Evolutionary conservation across 2,113 vertebrate species (phyloP), one percentile per base, ranked within the genome.

Genomic region (Hirundichthys speculiger): DNA sequence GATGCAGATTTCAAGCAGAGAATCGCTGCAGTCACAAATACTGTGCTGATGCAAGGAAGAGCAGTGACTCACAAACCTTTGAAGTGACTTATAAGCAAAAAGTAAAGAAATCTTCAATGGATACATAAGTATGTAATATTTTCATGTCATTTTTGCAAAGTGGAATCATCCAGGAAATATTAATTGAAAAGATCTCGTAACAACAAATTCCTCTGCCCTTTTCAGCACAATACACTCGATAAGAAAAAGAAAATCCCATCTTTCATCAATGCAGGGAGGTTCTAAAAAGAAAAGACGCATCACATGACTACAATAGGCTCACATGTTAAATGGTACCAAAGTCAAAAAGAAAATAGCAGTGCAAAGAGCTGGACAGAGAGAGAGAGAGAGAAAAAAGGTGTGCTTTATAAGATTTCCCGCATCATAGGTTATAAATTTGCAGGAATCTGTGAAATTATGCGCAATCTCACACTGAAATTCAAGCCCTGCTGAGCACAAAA

Each of bases 291-390:
- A 83, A 77, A 71, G 73, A 75, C 41, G 6, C 54, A 59, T 77
- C 73, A 77, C 20, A 38, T 77, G 75, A 84, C 69, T 47, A 82
- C 75, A 82, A 79, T 51, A 68, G 64, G 75, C 59, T 52, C 62
- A 54, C 75, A 86, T 85, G 77, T 73, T 59, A 19, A 66, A 47
- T 49, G 45, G 25, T 27, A 4, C 25, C 25, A 27, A 27, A 27
- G 25, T 27, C 68, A 38, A 64, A 77, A 66, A 75, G 46, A 67
- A 67, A 39, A 10, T 10, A 34, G 30, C 21, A 10, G 52, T 4
- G 13, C 40, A 51, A 55, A 48, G 41, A 47, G 13, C 39, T 21
- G 34, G 13, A 40, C 0, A 12, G 12, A 38, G 30, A 34, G 11
- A 34, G 11, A 3, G 30, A 34, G 12, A 38, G 22, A 22, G 7